phyloP scores from a whole-genome alignment of 2,797 vertebrate genomes.

The Tragelaphus oryx region DNA sequence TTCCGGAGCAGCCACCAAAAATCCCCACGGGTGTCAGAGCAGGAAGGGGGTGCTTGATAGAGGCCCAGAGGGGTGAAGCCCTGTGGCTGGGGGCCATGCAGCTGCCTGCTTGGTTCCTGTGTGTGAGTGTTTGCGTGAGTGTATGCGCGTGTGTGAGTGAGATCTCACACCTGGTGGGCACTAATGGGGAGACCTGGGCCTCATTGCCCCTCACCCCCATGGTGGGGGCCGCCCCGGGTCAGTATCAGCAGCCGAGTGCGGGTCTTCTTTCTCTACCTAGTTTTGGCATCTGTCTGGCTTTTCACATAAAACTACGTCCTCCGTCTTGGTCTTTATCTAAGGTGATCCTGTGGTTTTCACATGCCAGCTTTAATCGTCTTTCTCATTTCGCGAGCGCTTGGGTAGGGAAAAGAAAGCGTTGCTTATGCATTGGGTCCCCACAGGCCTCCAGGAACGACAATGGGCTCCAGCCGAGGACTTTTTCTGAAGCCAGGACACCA shows the following conservation, averaged over 20 bases:
- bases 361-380: not conserved
- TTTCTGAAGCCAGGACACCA: not conserved
- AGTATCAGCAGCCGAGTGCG: accelerated
- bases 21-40: not conserved
- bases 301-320: not conserved
- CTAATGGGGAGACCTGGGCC: no score
- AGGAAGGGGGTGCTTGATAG: not conserved
- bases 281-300: not conserved
- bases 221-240: accelerated
- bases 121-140: not conserved
- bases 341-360: not conserved
- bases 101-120: not conserved
- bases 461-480: not conserved
- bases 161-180: accelerated
- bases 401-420: not conserved
- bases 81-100: not conserved
- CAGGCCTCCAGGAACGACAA: not conserved
- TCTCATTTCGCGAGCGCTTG: not conserved
- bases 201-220: no score
- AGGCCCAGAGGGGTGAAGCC: not conserved
- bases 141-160: no score
- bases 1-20: not conserved
- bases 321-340: not conserved
- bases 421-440: not conserved
- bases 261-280: no score